Percentiles rank a stretch among this genome's conserved stretches.
These are phyloP conservation scores for Plebejus anna DNA, from an alignment of 2,888 invertebrate species.

Conservation along the genomic window DNA sequence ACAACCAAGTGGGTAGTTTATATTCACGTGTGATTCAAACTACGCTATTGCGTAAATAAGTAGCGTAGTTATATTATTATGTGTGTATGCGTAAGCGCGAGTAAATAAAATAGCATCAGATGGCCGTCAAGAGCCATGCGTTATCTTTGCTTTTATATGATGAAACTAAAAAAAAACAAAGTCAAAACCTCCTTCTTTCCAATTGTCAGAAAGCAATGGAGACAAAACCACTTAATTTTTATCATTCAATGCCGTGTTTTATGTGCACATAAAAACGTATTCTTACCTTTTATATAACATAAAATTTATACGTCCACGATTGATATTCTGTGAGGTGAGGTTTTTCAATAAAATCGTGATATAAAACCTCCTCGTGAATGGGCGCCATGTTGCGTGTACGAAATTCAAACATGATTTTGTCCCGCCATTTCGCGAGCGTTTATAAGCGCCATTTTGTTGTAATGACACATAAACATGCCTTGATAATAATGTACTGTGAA, in stretches of 20 bases:
- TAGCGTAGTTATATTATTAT: not conserved
- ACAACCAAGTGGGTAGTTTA: not conserved
- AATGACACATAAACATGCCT: not conserved
- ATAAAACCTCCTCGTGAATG: not conserved
- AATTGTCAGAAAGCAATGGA: not conserved
- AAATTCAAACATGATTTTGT: constrained; percentile 23
- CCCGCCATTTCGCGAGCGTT: constrained; percentile 9
- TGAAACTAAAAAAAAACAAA: not conserved
- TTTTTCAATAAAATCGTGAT: constrained; percentile 21
- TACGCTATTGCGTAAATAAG: not conserved
- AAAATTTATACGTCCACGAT: constrained; percentile 18
- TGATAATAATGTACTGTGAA: not conserved
- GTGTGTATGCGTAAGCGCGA: not conserved
- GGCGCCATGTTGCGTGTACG: not conserved
- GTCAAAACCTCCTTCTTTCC: not conserved
- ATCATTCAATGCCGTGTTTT: constrained; percentile 12
- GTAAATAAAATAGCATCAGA: not conserved
- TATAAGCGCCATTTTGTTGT: constrained; percentile 6
- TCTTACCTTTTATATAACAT: constrained; percentile 6
- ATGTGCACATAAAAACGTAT: constrained; percentile 3
- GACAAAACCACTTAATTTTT: not conserved
- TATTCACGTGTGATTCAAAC: not conserved
- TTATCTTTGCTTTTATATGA: too few species aligned
- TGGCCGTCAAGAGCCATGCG: too few species aligned
- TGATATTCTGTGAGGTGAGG: constrained; percentile 14